Conservation (phyloP, 2,888 invertebrate genomes). For the Coleophora deauratella region DNA sequence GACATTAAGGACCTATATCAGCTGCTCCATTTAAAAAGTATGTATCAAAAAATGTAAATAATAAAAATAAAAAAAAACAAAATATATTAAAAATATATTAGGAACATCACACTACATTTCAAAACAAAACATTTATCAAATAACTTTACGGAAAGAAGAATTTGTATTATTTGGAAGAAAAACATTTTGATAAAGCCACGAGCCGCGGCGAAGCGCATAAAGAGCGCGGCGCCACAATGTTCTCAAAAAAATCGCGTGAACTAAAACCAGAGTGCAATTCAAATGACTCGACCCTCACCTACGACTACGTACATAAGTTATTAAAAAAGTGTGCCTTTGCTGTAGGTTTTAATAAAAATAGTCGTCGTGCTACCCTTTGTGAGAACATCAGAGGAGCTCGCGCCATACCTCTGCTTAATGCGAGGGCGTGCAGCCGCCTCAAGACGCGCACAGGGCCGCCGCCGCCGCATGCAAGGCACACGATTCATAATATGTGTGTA, state of each 20-base stretch:
- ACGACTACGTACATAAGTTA: conserved; percentile 62
- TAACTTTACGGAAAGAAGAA: no score
- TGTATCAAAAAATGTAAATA: no score
- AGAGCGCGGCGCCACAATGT: no score
- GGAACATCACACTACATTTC: no score
- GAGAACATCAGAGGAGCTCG: conserved; percentile 61
- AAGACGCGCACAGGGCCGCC: conserved; percentile 57
- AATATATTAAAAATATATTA: no score
- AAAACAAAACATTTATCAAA: no score
- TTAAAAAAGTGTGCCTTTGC: conserved; percentile 70
- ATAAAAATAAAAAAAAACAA: no score
- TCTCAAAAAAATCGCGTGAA: conserved; percentile 50
- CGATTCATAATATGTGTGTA: conserved; percentile 5
- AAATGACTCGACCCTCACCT: conserved; percentile 39
- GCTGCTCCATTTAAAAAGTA: no score
- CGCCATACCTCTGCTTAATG: conserved; percentile 60
- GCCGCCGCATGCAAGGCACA: conserved; percentile 37
- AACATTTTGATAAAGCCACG: no score
- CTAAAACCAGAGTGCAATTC: conserved; percentile 39
- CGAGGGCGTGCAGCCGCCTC: conserved; percentile 46
- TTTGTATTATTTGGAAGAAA: no score
- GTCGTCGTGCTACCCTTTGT: conserved; percentile 68
- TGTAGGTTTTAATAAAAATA: conserved; percentile 73
- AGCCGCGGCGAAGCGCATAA: no score
- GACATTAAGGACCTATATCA: no score